A percentile compares a stretch with the other conserved stretches of the same genome.
phyloP scores from a whole-genome alignment of 2,888 invertebrate species.

The Rhingia campestris region DNA sequence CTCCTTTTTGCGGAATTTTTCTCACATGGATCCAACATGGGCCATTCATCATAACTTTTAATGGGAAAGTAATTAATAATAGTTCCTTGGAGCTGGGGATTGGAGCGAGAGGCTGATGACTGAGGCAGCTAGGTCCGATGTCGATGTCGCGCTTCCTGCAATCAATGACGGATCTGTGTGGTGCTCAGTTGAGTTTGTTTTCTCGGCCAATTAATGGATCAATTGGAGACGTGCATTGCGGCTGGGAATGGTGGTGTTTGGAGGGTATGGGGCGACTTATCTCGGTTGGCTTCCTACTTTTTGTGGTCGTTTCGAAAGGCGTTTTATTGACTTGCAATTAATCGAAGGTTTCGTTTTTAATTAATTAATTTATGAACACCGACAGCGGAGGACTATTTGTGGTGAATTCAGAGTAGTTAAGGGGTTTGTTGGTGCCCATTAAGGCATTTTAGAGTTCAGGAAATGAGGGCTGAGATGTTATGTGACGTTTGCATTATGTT shows the following conservation, averaged over 20 bases:
- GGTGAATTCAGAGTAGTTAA: conserved; percentile 49
- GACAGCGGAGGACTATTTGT: conserved; percentile 53
- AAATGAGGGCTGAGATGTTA: background rate
- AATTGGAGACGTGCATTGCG: conserved; percentile 60
- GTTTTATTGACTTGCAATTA: conserved; percentile 70
- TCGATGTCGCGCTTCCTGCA: conserved; percentile 59
- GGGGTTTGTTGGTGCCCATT: background rate
- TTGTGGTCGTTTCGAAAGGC: conserved; percentile 52
- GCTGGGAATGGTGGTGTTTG: conserved; percentile 29
- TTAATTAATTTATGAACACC: conserved; percentile 73
- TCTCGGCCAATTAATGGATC: conserved; percentile 69
- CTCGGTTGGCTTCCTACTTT: conserved; percentile 38
- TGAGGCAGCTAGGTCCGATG: conserved; percentile 39
- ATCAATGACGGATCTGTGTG: conserved; percentile 59
- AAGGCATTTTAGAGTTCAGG: background rate
- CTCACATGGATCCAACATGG: conserved; percentile 65
- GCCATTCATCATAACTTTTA: conserved; percentile 73
- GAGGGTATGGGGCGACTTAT: conserved; percentile 1
- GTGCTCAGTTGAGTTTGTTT: conserved; percentile 28
- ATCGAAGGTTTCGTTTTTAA: conserved; percentile 70
- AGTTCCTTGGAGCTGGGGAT: conserved; percentile 66
- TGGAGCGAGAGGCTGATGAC: conserved; percentile 51
- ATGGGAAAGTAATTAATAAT: conserved; percentile 74
- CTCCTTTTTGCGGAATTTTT: conserved; percentile 59
- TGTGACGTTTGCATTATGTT: background rate